These are phyloP conservation scores for Spea multiplicata DNA, from an alignment of 2,113 vertebrate species.

Conservation along the genomic window DNA sequence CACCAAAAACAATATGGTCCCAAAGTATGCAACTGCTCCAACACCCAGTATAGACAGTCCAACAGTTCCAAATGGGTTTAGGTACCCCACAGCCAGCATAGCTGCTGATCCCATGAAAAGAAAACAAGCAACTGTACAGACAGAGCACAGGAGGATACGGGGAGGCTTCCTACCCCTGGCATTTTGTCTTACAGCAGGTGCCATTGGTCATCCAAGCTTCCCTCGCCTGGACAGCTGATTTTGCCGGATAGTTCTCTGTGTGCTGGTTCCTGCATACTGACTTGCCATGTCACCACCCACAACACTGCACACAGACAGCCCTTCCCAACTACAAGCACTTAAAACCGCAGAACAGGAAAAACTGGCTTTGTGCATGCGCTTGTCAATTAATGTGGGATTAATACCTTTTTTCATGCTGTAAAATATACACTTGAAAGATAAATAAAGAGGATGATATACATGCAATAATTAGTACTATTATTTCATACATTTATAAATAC, in stretches of 20 bases:
- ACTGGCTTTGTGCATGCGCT: conserved; percentile 14
- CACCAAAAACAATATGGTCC: conserved; percentile 36
- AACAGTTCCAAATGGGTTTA: conserved; percentile 42
- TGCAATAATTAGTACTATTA: too few relatives aligned
- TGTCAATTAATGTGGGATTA: conserved; percentile 2
- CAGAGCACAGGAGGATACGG: conserved; percentile 21
- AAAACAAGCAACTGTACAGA: conserved; percentile 27
- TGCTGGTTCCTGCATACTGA: conserved; percentile 23
- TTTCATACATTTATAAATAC: too few relatives aligned
- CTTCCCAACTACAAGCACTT: conserved; percentile 19
- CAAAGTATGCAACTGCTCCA: conserved; percentile 35
- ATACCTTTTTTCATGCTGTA: conserved; percentile 20
- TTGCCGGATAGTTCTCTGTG: background rate
- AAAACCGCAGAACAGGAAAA: conserved; percentile 29
- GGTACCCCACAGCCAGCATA: conserved; percentile 31
- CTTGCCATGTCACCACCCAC: conserved; percentile 12
- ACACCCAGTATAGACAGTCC: conserved; percentile 32
- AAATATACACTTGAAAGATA: conserved; percentile 3
- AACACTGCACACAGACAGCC: conserved; percentile 7
- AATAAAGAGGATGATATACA: background rate
- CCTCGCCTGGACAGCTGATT: conserved; percentile 18
- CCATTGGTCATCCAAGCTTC: background rate
- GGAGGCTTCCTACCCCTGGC: conserved; percentile 35
- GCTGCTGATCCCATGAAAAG: conserved; percentile 23
- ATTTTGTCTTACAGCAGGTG: conserved; percentile 16